A percentile compares a stretch with the other conserved stretches of the same genome.
These are phyloP conservation scores for Drosophila tristis DNA, from an alignment of 1,140 invertebrate genomes.

Conservation along the genomic window DNA sequence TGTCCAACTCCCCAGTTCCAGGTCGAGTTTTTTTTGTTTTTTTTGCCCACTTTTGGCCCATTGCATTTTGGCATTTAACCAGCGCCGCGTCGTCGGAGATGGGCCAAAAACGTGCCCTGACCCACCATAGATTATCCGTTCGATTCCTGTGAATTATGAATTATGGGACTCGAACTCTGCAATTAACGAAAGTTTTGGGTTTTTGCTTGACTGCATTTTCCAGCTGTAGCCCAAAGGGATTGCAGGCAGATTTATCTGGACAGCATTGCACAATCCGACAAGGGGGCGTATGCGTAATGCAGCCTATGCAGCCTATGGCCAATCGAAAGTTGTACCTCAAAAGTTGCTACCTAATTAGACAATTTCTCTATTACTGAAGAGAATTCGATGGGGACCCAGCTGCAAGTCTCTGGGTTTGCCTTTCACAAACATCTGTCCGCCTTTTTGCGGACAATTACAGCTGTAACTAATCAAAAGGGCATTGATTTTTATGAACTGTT, in stretches of 20 bases:
- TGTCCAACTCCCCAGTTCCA: conserved; percentile 14
- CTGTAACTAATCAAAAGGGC: conserved; percentile 77
- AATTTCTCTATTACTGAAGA: conserved; percentile 71
- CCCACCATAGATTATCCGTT: conserved; percentile 43
- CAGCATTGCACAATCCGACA: conserved; percentile 37
- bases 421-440: conserved; percentile 56
- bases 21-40: conserved; percentile 10
- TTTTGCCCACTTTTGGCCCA: conserved; percentile 16
- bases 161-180: conserved; percentile 53
- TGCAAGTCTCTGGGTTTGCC: conserved; percentile 14
- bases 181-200: conserved; percentile 52
- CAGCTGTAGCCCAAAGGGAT: conserved; percentile 27
- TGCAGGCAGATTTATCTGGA: conserved; percentile 18
- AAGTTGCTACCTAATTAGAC: conserved; percentile 65
- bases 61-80: conserved; percentile 51
- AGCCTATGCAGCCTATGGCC: conserved; percentile 34
- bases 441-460: conserved; percentile 57
- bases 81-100: conserved; percentile 12
- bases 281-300: conserved; percentile 72
- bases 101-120: conserved; percentile 57
- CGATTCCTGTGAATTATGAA: conserved; percentile 63
- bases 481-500: conserved; percentile 77
- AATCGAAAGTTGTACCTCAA: conserved; percentile 48
- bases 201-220: conserved; percentile 14
- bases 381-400: neutral